phyloP scores from a whole-genome alignment of 2,113 vertebrate genomes.

The Plecotus auritus region DNA sequence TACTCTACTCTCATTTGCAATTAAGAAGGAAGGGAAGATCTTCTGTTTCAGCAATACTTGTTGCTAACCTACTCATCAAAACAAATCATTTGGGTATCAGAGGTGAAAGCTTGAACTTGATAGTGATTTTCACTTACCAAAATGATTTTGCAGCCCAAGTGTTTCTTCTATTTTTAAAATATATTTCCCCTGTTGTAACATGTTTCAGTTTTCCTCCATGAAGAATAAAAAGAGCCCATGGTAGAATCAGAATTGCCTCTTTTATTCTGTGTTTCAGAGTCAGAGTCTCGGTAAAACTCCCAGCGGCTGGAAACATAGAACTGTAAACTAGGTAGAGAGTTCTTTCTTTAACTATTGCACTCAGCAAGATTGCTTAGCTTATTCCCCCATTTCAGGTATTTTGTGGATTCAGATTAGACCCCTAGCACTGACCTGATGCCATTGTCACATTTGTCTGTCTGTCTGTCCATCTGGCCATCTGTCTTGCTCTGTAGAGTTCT shows the following conservation, averaged over 20 bases:
- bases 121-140: slow-evolving; percentile 50
- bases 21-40: slow-evolving; percentile 31
- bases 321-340: slow-evolving; percentile 8
- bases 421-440: not conserved
- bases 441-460: too few relatives aligned
- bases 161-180: slow-evolving; percentile 62
- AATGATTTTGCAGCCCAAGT: slow-evolving; percentile 49
- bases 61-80: slow-evolving; percentile 36
- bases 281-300: slow-evolving; percentile 42
- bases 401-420: not conserved
- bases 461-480: not conserved
- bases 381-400: not conserved
- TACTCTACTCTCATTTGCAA: not conserved
- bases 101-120: slow-evolving; percentile 45
- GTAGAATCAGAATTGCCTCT: slow-evolving; percentile 40
- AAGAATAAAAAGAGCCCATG: slow-evolving; percentile 23
- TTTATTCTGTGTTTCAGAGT: slow-evolving; percentile 54
- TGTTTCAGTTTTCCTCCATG: slow-evolving; percentile 37
- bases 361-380: not conserved
- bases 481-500: not conserved
- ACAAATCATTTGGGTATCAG: slow-evolving; percentile 31
- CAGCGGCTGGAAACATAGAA: slow-evolving; percentile 17
- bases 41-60: slow-evolving; percentile 4
- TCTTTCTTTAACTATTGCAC: not conserved
- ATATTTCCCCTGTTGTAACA: slow-evolving; percentile 46